These are phyloP conservation scores for Cataglyphis albicans DNA, from an alignment of 2,888 invertebrate species.

Conservation along the genomic window DNA sequence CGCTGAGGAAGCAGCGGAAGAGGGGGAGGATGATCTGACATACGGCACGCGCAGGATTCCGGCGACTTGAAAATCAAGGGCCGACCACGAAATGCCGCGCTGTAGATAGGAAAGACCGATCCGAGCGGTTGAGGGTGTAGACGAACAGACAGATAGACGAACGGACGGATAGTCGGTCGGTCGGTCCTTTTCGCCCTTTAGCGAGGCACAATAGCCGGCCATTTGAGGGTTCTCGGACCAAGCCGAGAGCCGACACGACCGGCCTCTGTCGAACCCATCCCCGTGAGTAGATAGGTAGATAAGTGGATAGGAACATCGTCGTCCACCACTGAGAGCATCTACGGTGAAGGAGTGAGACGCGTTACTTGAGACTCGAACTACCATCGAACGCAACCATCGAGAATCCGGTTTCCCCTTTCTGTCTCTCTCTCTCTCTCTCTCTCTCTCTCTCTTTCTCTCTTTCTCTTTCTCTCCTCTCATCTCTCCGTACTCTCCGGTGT, in stretches of 20 bases:
- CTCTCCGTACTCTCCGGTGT: not conserved
- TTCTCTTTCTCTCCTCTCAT: not conserved
- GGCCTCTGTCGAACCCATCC: constrained; percentile 52
- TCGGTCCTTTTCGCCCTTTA: constrained; percentile 69
- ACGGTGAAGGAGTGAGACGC: constrained; percentile 35
- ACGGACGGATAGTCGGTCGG: constrained; percentile 31
- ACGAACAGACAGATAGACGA: constrained; percentile 26
- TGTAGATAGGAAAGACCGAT: constrained; percentile 28
- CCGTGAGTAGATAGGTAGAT: constrained; percentile 28
- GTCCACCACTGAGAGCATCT: constrained; percentile 44
- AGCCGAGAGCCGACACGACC: constrained; percentile 41
- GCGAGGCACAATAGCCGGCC: constrained; percentile 69
- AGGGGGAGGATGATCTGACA: constrained; percentile 14
- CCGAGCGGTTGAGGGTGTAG: constrained; percentile 20
- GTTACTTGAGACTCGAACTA: constrained; percentile 41
- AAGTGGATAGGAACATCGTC: constrained; percentile 21
- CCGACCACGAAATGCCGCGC: constrained; percentile 71
- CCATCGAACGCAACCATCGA: constrained; percentile 25
- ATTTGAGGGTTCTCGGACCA: constrained; percentile 70
- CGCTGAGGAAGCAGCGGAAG: not conserved
- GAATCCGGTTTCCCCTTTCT: not conserved
- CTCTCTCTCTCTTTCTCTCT: not conserved
- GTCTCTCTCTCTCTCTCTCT: not conserved
- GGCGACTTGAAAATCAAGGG: constrained; percentile 74
- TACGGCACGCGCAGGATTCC: constrained; percentile 56